Conservation (phyloP, 2,113 vertebrate genomes). For the Saimiri boliviensis region DNA sequence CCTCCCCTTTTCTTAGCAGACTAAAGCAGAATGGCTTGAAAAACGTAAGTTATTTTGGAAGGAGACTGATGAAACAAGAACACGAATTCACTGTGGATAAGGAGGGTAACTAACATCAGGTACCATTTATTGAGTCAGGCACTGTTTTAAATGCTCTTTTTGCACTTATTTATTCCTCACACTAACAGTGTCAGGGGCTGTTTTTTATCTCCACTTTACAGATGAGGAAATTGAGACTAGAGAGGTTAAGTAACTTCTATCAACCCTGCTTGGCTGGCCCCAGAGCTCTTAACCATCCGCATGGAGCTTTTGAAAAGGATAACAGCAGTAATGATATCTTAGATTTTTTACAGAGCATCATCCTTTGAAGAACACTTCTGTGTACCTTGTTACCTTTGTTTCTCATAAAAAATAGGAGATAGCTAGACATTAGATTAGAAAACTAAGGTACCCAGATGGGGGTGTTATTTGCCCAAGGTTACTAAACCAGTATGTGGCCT, state of each 20-base stretch:
- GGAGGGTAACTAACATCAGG: background rate
- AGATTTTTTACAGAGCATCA: background rate
- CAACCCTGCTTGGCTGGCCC: background rate
- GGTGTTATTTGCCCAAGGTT: background rate
- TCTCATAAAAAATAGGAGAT: background rate
- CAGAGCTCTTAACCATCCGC: background rate
- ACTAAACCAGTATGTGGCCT: background rate
- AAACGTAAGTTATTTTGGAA: conserved; percentile 21
- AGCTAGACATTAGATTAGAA: background rate
- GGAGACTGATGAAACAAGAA: conserved; percentile 5
- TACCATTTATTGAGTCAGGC: background rate
- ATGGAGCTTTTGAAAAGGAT: background rate
- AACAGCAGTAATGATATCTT: background rate
- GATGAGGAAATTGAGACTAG: background rate
- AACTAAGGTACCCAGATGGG: background rate
- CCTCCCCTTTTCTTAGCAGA: background rate
- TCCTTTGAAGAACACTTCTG: background rate
- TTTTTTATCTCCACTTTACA: background rate
- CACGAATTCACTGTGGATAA: background rate
- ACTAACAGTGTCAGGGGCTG: background rate
- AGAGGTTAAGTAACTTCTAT: background rate
- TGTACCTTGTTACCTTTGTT: background rate
- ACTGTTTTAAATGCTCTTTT: background rate
- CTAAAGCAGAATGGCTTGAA: background rate
- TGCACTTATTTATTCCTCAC: background rate